Percentiles rank a stretch among this genome's conserved stretches.
These are phyloP conservation scores for Vanacampus margaritifer DNA, from an alignment of 2,113 vertebrate genomes.

Conservation along the genomic window DNA sequence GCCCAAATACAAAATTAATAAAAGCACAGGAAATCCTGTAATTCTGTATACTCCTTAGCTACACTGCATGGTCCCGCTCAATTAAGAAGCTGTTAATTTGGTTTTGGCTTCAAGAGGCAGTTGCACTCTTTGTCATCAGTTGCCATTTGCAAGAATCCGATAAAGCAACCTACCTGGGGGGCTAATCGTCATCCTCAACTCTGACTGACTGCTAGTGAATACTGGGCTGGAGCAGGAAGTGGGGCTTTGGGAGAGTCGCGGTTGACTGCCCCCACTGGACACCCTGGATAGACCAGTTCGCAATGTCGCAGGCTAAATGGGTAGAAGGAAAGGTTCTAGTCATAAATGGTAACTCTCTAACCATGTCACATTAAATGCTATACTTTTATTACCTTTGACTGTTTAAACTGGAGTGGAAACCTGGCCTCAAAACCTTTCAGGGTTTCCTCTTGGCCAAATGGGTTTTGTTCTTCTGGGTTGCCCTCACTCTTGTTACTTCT, in stretches of 20 bases:
- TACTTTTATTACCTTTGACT: slow-evolving; percentile 49
- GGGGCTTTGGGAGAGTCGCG: slow-evolving; percentile 72
- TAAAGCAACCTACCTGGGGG: slow-evolving; percentile 76
- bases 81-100: no score
- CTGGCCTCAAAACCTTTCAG: slow-evolving; percentile 88
- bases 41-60: no score
- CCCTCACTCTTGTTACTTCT: slow-evolving; percentile 89
- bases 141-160: background rate
- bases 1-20: no score
- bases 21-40: no score
- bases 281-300: slow-evolving; percentile 79
- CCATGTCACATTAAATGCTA: background rate
- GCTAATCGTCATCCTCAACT: slow-evolving; percentile 79
- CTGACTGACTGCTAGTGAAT: slow-evolving; percentile 85
- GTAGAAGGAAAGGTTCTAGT: background rate
- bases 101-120: no score
- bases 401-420: slow-evolving; percentile 83
- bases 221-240: slow-evolving; percentile 78
- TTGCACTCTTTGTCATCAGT: no score
- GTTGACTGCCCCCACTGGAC: slow-evolving; percentile 84
- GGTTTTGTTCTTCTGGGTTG: slow-evolving; percentile 75
- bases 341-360: background rate
- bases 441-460: slow-evolving; percentile 80
- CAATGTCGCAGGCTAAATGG: slow-evolving; percentile 75
- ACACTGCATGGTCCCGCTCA: no score